These are phyloP conservation scores for Pionites leucogaster DNA, from an alignment of 2,113 vertebrate species.

Conservation along the genomic window DNA sequence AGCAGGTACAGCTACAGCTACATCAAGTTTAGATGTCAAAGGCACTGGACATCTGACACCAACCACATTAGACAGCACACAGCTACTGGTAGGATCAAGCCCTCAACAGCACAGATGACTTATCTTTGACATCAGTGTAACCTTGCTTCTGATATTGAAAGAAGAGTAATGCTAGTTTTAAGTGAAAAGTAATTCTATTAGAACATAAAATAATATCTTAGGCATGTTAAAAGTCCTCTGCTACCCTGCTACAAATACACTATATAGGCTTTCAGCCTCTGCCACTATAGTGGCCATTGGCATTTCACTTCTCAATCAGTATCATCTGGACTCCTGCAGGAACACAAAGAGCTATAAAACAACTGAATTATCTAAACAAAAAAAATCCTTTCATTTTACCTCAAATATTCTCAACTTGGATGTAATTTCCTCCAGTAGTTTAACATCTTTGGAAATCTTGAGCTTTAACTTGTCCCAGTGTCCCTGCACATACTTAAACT, in stretches of 20 bases:
- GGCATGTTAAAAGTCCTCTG: background rate
- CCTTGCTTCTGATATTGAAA: background rate
- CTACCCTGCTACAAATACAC: background rate
- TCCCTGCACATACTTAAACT: slow-evolving; percentile 75
- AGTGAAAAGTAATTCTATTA: background rate
- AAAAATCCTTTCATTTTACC: slow-evolving; percentile 68
- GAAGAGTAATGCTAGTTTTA: background rate
- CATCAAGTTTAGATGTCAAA: background rate
- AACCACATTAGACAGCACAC: background rate
- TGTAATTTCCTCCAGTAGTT: slow-evolving; percentile 83
- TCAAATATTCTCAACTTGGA: slow-evolving; percentile 86
- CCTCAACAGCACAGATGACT: background rate
- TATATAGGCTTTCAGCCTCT: background rate
- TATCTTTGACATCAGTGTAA: background rate
- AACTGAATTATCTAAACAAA: background rate
- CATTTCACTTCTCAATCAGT: background rate
- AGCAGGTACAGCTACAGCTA: background rate
- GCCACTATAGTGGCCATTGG: background rate
- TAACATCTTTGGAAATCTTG: slow-evolving; percentile 79
- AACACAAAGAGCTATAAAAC: background rate
- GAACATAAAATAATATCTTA: background rate
- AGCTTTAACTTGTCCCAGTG: slow-evolving; percentile 83
- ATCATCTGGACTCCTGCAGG: background rate
- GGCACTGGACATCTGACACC: background rate
- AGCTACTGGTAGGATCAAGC: background rate